Base-by-base conservation (phyloP, 1,140 invertebrate species). In the Neodiprion virginianus region DNA sequence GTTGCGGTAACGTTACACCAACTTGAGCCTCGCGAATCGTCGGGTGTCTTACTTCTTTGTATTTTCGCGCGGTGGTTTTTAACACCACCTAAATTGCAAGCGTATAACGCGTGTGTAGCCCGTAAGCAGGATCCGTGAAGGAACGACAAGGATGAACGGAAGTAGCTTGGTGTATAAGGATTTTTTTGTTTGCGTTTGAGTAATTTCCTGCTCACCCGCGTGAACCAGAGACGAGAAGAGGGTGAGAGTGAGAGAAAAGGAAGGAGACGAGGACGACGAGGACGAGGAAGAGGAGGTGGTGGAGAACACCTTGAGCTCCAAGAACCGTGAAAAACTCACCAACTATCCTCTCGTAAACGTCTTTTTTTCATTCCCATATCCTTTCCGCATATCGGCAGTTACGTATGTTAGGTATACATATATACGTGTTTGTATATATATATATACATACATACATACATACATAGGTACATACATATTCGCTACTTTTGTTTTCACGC, bases 171-270 rank as follows among this genome's bases (percentile, higher is more conserved):
- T 40, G 28, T 40, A 5, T 40, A 40, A 40, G 28, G 28, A 50
- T 40, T 48, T 71, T 71, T 50, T 71, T 71, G 48, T 23, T 71
- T 50, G 28, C 48, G 70, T 48, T 50, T 47, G 21, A 50, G 70
- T 49, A 71, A 71, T 71, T 71, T 71, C 70, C 70, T 71, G 40
- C 70, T 61, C 53, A 61, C 11, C 53, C 53, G 53, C n/a, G 53
- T 61, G 8, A 40, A 17, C 53, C 53, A 61, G 53, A 7, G 28
- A 17, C 53, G 53, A 61, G 53, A 61, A 12, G 53, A 61, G 53
- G 53, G 53, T 61, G 11, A 61, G 53, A 40, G 53, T 17, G 53
- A 61, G n/a, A 40, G 28, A 40, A 21, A 21, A 40, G 53, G 53
- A 40, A 40, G 28, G 28, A 40, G 28, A 40, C 28, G 28, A 40